Percentiles rank a stretch among this genome's conserved stretches.
These are phyloP conservation scores for Drosophila santomea DNA, from an alignment of 1,140 invertebrate genomes.

Conservation along the genomic window DNA sequence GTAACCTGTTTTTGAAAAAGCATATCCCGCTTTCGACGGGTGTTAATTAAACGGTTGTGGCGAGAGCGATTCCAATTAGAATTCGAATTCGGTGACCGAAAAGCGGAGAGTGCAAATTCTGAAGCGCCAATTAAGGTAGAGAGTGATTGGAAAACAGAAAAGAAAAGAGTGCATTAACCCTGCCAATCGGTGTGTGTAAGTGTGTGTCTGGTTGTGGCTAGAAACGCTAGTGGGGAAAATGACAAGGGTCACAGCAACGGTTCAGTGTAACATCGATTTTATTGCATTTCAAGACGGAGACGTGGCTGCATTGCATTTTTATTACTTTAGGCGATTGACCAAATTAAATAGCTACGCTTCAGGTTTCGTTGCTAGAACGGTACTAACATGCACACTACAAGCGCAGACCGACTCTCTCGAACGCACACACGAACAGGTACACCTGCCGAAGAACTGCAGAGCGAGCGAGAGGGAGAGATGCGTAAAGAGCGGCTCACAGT, in stretches of 20 bases:
- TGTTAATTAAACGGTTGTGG: conserved; percentile 26
- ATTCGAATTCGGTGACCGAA: conserved; percentile 9
- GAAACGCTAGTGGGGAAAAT: conserved; percentile 51
- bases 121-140: conserved; percentile 25
- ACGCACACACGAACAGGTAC: conserved; percentile 28
- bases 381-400: conserved; percentile 64
- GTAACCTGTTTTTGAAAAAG: conserved; percentile 79
- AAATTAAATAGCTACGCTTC: conserved; percentile 76
- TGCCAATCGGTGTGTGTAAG: conserved; percentile 49
- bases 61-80: not conserved
- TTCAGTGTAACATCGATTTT: conserved; percentile 30
- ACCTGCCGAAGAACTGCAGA: conserved; percentile 41
- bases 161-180: conserved; percentile 77
- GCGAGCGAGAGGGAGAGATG: conserved; percentile 39
- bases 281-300: conserved; percentile 41
- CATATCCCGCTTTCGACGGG: conserved; percentile 65
- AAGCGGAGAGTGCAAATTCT: conserved; percentile 45
- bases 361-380: conserved; percentile 80
- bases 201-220: conserved; percentile 33
- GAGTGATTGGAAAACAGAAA: conserved; percentile 52
- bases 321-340: conserved; percentile 60
- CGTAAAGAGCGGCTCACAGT: conserved; percentile 63
- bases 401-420: conserved; percentile 16
- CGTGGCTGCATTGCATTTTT: conserved; percentile 73
- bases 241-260: conserved; percentile 60